These are phyloP conservation scores for Vanacampus margaritifer DNA, from an alignment of 2,113 vertebrate genomes.

Conservation along the genomic window DNA sequence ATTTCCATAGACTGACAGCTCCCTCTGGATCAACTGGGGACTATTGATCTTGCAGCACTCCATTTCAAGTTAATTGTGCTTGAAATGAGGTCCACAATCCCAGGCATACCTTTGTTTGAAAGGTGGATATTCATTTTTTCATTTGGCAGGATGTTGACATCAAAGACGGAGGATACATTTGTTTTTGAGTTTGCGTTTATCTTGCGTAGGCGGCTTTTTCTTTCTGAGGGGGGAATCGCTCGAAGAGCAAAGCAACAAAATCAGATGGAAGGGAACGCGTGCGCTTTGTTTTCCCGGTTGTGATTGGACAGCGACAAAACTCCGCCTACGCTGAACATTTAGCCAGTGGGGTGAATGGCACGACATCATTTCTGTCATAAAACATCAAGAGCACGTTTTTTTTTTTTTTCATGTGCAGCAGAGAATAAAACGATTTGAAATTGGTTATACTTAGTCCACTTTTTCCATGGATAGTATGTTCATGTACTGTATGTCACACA, in stretches of 20 bases:
- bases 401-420: conserved; percentile 8
- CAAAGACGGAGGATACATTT: conserved; percentile 74
- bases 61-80: conserved; percentile 87
- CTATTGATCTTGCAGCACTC: conserved; percentile 83
- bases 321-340: conserved; percentile 23
- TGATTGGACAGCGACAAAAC: conserved; percentile 46
- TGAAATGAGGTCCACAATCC: conserved; percentile 85
- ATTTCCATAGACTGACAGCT: conserved; percentile 84
- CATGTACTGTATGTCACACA: background rate
- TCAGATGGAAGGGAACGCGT: conserved; percentile 28
- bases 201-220: conserved; percentile 60
- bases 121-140: conserved; percentile 83
- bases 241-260: conserved; percentile 46
- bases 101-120: conserved; percentile 81
- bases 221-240: conserved; percentile 62
- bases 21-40: conserved; percentile 82
- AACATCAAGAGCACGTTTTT: background rate
- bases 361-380: conserved; percentile 7
- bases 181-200: conserved; percentile 61
- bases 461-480: background rate
- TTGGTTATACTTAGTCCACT: background rate
- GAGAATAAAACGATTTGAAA: background rate
- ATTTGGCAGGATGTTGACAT: conserved; percentile 79
- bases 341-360: background rate
- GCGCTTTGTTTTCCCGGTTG: conserved; percentile 21